Conservation (phyloP, 2,797 vertebrate genomes). For the Enteromius radiatus region DNA sequence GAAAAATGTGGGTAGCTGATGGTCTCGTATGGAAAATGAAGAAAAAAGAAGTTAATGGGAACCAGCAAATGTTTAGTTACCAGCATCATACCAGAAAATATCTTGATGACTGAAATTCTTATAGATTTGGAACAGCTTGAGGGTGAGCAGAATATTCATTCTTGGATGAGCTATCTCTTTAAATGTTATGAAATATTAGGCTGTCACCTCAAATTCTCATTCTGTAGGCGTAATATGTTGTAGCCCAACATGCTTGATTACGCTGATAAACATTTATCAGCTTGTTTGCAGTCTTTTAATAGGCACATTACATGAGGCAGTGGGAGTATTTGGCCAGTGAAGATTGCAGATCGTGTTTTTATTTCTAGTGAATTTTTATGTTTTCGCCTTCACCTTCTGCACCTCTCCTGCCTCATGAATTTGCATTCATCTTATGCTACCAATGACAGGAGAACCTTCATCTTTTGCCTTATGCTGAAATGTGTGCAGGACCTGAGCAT, state of each 20-base stretch:
- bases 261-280: not conserved
- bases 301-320: not conserved
- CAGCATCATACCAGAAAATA: not conserved
- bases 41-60: not conserved
- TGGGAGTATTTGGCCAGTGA: not conserved
- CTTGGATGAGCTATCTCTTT: not conserved
- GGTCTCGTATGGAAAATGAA: not conserved
- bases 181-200: not conserved
- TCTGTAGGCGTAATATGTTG: not conserved
- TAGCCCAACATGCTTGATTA: not conserved
- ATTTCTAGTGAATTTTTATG: not conserved
- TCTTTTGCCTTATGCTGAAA: not conserved
- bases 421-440: not conserved
- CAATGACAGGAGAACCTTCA: not conserved
- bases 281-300: not conserved
- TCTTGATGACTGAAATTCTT: not conserved
- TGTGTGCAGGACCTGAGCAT: slow-evolving; percentile 15
- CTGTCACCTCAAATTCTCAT: not conserved
- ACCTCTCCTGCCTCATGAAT: slow-evolving; percentile 9
- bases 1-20: not conserved
- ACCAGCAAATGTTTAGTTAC: not conserved
- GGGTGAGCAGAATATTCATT: not conserved
- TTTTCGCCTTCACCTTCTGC: not conserved
- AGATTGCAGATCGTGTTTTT: not conserved
- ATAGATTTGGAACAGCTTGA: not conserved